These are phyloP conservation scores for Ormyrus pomaceus DNA, from an alignment of 2,888 invertebrate genomes.

Conservation along the genomic window DNA sequence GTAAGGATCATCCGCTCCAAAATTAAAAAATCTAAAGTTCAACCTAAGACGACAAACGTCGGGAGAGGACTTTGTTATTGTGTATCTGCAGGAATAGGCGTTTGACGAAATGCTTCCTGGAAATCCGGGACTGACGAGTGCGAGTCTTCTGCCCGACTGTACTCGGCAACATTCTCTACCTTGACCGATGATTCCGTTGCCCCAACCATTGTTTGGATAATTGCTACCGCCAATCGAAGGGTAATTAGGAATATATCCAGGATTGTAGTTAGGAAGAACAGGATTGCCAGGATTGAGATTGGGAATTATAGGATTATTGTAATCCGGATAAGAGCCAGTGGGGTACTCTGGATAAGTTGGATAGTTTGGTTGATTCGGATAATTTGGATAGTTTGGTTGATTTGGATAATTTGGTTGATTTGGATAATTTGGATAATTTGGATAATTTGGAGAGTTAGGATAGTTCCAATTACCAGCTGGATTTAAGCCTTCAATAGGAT, in stretches of 20 bases:
- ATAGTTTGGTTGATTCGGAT: slow-evolving; percentile 4
- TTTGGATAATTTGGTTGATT: slow-evolving; percentile 1
- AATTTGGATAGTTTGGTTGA: background rate
- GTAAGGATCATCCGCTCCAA: slow-evolving; percentile 72
- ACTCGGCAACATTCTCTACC: slow-evolving; percentile 63
- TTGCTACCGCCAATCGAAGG: slow-evolving; percentile 10
- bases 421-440: slow-evolving; percentile 7
- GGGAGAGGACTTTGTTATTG: slow-evolving; percentile 75
- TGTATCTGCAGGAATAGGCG: slow-evolving; percentile 74
- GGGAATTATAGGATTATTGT: background rate
- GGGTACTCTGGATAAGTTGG: background rate
- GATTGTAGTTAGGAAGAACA: background rate
- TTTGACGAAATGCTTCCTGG: slow-evolving; percentile 68
- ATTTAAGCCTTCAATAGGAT: background rate
- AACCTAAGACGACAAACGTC: slow-evolving; percentile 78
- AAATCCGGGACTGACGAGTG: slow-evolving; percentile 79
- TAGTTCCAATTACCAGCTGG: background rate
- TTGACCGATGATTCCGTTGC: slow-evolving; percentile 21
- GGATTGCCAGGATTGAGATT: background rate
- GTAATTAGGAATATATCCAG: slow-evolving; percentile 12
- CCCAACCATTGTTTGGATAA: slow-evolving; percentile 42
- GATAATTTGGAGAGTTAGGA: slow-evolving; percentile 12
- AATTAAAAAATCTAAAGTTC: slow-evolving; percentile 78
- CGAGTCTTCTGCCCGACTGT: slow-evolving; percentile 69
- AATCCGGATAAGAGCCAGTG: slow-evolving; percentile 1